phyloP scores from a whole-genome alignment of 2,888 invertebrate species.

The Netelia virgata region DNA sequence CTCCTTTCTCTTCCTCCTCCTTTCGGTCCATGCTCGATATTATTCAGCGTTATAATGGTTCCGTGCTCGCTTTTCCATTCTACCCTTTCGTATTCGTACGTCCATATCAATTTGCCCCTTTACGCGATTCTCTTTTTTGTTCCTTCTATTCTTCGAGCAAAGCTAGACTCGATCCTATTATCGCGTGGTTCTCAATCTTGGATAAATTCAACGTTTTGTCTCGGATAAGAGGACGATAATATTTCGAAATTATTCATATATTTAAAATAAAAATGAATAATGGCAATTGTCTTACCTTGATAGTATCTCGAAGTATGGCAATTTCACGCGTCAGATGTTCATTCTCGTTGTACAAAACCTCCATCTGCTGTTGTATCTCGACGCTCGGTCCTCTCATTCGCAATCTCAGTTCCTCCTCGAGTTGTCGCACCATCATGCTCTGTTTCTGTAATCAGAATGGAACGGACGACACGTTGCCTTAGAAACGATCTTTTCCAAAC shows the following conservation, averaged over 20 bases:
- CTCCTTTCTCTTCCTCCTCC: conserved; percentile 27
- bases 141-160: no score
- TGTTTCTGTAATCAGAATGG: conserved; percentile 92
- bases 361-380: conserved; percentile 96
- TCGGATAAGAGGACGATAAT: background rate
- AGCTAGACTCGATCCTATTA: background rate
- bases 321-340: conserved; percentile 97
- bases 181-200: background rate
- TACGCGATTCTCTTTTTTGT: conserved; percentile 9
- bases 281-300: conserved; percentile 88
- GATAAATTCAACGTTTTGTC: background rate
- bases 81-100: conserved; percentile 39
- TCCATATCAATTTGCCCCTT: conserved; percentile 56
- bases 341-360: conserved; percentile 96
- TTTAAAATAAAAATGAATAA: background rate
- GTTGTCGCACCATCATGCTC: conserved; percentile 96
- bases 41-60: conserved; percentile 74
- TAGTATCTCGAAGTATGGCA: conserved; percentile 96
- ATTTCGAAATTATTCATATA: no score
- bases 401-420: conserved; percentile 96
- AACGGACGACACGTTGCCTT: conserved; percentile 52
- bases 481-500: conserved; percentile 52
- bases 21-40: conserved; percentile 54
- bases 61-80: conserved; percentile 45
- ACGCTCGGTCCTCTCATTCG: conserved; percentile 95